These are phyloP conservation scores for Pyrocephalus nanus DNA, from an alignment of 2,797 vertebrate genomes.

Conservation along the genomic window DNA sequence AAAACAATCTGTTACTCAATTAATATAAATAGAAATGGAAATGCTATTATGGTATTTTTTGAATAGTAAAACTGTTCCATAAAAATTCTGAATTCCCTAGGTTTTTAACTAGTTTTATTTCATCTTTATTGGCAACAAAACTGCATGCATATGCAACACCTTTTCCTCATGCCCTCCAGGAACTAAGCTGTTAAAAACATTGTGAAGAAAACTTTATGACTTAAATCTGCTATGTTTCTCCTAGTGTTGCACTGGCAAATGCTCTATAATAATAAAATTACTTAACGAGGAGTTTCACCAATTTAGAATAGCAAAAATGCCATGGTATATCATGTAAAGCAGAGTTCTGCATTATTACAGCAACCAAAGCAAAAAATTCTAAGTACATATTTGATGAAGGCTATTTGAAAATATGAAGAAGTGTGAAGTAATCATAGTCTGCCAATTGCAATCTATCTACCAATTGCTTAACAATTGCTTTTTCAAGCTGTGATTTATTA, in stretches of 20 bases:
- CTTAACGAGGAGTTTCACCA: constrained; percentile 66
- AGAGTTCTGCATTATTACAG: not conserved
- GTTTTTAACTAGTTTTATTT: constrained; percentile 74
- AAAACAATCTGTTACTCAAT: constrained; percentile 63
- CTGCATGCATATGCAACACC: constrained; percentile 59
- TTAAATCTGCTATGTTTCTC: constrained; percentile 58
- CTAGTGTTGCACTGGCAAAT: constrained; percentile 15
- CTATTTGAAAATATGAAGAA: not conserved
- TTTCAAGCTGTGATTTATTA: not conserved
- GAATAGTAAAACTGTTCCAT: constrained; percentile 57
- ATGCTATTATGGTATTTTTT: constrained; percentile 60
- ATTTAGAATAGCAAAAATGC: constrained; percentile 33
- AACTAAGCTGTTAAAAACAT: constrained; percentile 67
- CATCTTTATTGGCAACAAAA: constrained; percentile 67
- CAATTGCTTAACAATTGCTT: not conserved
- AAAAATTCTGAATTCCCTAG: constrained; percentile 58
- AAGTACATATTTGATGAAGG: not conserved
- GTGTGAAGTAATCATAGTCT: not conserved
- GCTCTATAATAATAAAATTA: constrained; percentile 63
- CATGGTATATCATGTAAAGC: constrained; percentile 8
- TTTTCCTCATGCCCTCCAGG: constrained; percentile 56
- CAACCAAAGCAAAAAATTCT: constrained; percentile 5
- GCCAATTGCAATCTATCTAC: not conserved
- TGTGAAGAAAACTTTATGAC: constrained; percentile 56
- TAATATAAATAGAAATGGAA: constrained; percentile 65